Evolutionary conservation across 2,888 invertebrate genomes (phyloP).

Genomic region (Thera obeliscata): DNA sequence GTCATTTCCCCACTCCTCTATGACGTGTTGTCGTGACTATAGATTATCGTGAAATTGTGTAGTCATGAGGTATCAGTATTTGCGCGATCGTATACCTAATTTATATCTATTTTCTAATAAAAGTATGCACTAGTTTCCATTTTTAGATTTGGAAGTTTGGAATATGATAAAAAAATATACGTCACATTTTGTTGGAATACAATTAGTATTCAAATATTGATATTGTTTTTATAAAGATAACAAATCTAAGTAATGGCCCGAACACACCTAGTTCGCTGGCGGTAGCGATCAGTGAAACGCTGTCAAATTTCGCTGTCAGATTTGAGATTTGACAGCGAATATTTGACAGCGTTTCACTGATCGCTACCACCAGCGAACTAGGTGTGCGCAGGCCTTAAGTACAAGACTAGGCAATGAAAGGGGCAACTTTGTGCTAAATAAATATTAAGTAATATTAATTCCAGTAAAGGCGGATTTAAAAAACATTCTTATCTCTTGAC

Average conservation of each 20-base stretch:
- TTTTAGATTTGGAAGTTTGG: not conserved
- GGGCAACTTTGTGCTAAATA: not conserved
- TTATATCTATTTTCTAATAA: not conserved
- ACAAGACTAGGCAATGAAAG: not conserved
- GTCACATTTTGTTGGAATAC: not conserved
- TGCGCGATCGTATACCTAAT: not conserved
- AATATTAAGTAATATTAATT: not conserved
- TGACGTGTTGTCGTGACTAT: not conserved
- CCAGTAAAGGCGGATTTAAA: not conserved
- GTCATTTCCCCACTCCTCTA: not conserved
- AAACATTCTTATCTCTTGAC: not conserved
- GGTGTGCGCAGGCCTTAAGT: no score
- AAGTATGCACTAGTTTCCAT: not conserved
- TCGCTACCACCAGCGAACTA: no score
- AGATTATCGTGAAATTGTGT: not conserved
- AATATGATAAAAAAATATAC: not conserved
- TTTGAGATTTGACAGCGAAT: no score
- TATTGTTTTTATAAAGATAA: not conserved
- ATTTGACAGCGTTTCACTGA: no score
- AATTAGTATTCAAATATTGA: no score
- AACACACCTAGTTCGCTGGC: no score
- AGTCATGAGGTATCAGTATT: not conserved
- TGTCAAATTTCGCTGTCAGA: no score
- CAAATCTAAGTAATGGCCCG: constrained; percentile 7
- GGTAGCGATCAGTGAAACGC: no score